Percentiles rank a stretch among this genome's conserved stretches.
Conservation (phyloP, 2,888 invertebrate genomes). For the Epinotia demarniana region DNA sequence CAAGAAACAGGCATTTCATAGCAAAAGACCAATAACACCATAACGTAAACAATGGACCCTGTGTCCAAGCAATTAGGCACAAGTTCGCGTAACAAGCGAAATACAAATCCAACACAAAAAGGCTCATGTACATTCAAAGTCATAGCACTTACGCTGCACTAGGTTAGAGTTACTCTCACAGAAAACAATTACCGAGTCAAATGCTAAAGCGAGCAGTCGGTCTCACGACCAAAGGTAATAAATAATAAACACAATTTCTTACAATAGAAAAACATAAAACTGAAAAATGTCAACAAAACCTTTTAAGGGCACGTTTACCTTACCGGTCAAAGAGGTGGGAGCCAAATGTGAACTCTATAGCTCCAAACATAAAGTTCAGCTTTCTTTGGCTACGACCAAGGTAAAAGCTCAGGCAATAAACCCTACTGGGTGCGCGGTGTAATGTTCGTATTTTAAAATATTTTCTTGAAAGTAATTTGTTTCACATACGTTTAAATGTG, state of each 20-base stretch:
- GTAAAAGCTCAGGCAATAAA: slow-evolving; percentile 39
- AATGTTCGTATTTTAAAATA: slow-evolving; percentile 41
- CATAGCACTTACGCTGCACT: slow-evolving; percentile 21
- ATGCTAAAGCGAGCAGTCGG: slow-evolving; percentile 30
- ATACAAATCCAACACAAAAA: slow-evolving; percentile 22
- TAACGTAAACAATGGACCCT: neutral
- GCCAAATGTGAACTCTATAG: neutral
- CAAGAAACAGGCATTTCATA: slow-evolving; percentile 25
- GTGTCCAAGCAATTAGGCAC: slow-evolving; percentile 15
- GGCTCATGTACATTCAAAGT: slow-evolving; percentile 8
- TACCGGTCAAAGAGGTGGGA: neutral
- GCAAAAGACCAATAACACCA: slow-evolving; percentile 1
- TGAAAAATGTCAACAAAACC: slow-evolving; percentile 45
- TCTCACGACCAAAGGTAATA: slow-evolving; percentile 41
- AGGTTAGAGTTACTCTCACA: slow-evolving; percentile 22
- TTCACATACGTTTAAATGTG: slow-evolving; percentile 29
- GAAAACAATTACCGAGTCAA: slow-evolving; percentile 21
- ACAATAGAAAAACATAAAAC: slow-evolving; percentile 47
- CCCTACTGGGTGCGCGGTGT: slow-evolving; percentile 41
- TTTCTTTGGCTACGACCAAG: neutral
- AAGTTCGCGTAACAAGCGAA: slow-evolving; percentile 10
- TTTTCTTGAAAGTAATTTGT: slow-evolving; percentile 45
- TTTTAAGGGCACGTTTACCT: slow-evolving; percentile 42
- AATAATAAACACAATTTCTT: slow-evolving; percentile 46
- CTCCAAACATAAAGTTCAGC: neutral